Evolutionary conservation across 2,113 vertebrate genomes (phyloP), one percentile per base, ranked within the genome.

Genomic region (Carettochelys insculpta): DNA sequence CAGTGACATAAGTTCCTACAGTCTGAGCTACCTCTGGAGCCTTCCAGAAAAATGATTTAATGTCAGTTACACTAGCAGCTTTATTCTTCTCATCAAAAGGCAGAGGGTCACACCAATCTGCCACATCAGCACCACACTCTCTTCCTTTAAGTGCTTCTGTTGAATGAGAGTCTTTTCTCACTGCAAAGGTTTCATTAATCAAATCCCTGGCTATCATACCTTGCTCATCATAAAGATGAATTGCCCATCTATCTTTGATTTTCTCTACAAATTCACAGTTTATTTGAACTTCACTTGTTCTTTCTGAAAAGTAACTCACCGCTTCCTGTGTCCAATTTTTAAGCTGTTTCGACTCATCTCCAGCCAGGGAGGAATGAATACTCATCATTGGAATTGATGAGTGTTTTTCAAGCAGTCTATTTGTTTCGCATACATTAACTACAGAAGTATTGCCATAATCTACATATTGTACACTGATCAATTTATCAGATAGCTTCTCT

Each of bases 401-500:
- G 25, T 97, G 96, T 14, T 94, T 45, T 51, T 94, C 68, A 2
- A 97, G 94, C 34, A 99, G 98, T 54, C 89, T 93, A 45, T 94
- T 80, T 0, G 97, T 95, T 90, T 98, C 98, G 87, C 96, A 96
- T 79, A 96, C 13, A 6, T 95, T 95, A 58, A 98, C 91, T 12
- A 96, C 48, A 20, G 98, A 98, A 22, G 97, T 97, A 76, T 99
- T 99, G 84, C 99, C 99, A 95, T 99, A 99, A 96, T 99, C 99
- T 92, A 99, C 97, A 94, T 99, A 99, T 76, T 98, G 98, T 3
- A 99, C 93, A 14, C 96, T 94, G 45, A 98, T 92, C 2, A 54
- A 92, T 16, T 87, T 81, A 50, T 92, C 78, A 8, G 61, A 82
- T 13, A 89, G 90, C 34, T 96, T 97, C 85, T 98, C 97, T 92